Evolutionary conservation across 2,113 vertebrate genomes (phyloP).

Genomic region (Alaudala cheleensis): DNA sequence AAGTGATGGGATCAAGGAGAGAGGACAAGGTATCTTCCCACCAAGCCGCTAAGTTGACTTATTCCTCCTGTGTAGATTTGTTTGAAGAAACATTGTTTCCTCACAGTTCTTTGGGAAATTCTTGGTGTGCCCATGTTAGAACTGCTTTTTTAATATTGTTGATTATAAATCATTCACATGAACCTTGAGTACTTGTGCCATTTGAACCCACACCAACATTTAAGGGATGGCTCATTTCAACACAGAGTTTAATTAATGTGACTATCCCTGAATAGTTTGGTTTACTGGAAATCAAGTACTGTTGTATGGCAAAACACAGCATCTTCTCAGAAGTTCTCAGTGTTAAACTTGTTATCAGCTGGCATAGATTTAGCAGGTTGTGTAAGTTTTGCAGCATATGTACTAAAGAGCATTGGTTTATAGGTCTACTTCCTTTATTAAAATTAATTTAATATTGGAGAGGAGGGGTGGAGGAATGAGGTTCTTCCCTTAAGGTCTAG

Average conservation of each 20-base stretch:
- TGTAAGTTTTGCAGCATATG: neutral
- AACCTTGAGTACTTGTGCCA: neutral
- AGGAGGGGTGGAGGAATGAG: neutral
- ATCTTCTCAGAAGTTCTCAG: neutral
- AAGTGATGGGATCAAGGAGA: fast-evolving
- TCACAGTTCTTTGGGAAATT: neutral
- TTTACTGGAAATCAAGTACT: neutral
- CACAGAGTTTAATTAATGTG: neutral
- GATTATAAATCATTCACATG: neutral
- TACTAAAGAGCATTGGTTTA: neutral
- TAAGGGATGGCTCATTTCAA: neutral
- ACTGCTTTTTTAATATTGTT: neutral
- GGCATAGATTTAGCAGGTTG: neutral
- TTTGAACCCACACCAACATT: neutral
- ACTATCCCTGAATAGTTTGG: neutral
- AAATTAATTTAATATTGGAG: neutral
- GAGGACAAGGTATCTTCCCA: neutral
- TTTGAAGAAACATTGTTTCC: neutral
- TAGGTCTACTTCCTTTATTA: neutral
- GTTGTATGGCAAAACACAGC: neutral
- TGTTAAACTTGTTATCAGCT: neutral
- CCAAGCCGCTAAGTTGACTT: neutral
- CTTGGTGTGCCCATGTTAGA: neutral
- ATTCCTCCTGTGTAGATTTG: neutral
- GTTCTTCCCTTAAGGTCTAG: neutral